A percentile compares a stretch with the other conserved stretches of the same genome.
Evolutionary conservation across 1,140 invertebrate species (phyloP).

Genomic region (Papilio aristodemus): DNA sequence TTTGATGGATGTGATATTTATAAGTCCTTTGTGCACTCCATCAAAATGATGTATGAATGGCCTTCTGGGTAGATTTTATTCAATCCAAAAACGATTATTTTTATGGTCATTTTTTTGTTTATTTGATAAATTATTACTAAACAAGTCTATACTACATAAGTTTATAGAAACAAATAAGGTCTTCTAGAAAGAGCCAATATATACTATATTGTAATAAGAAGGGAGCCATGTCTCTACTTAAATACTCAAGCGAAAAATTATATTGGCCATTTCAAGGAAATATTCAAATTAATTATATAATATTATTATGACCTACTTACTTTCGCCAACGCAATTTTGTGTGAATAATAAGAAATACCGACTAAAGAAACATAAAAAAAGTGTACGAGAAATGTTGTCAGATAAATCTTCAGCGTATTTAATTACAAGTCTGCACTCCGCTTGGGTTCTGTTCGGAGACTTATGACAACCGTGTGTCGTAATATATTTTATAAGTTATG

Average conservation of each 20-base stretch:
- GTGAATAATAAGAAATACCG: constrained; percentile 4
- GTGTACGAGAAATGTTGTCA: constrained; percentile 9
- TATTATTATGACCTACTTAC: too few relatives aligned
- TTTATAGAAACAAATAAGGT: too few relatives aligned
- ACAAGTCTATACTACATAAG: too few relatives aligned
- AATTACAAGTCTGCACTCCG: constrained; percentile 18
- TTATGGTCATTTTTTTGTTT: background rate
- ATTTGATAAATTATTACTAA: too few relatives aligned
- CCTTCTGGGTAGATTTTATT: background rate
- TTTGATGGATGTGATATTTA: background rate
- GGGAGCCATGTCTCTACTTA: too few relatives aligned
- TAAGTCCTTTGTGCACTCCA: constrained; percentile 1
- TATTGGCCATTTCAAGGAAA: too few relatives aligned
- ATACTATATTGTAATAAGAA: too few relatives aligned
- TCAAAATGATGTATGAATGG: background rate
- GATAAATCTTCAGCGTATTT: constrained; percentile 19
- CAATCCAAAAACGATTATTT: background rate
- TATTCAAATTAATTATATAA: too few relatives aligned
- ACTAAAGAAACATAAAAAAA: background rate
- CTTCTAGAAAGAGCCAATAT: too few relatives aligned
- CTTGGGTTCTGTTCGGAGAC: constrained; percentile 10
- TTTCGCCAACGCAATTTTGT: background rate
- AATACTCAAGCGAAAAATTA: too few relatives aligned
- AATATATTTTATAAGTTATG: constrained; percentile 16
- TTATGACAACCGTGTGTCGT: constrained; percentile 20